Conservation (phyloP, 2,797 vertebrate genomes). For the Anniella stebbinsi region DNA sequence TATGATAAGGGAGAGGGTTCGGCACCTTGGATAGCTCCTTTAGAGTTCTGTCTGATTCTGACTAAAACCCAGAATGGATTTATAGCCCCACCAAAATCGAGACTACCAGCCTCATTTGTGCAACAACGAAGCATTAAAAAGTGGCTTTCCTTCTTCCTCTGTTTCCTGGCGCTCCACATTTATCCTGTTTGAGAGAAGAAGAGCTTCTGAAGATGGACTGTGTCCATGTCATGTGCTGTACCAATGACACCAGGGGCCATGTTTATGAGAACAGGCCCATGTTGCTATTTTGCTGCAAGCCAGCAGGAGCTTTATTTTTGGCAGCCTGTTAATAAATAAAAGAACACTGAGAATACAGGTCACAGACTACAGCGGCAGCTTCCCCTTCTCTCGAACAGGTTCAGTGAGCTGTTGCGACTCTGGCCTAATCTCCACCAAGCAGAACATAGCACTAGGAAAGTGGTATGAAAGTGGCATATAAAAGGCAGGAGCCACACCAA, state of each 20-base stretch:
- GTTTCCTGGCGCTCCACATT: not conserved
- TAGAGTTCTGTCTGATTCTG: no score
- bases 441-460: no score
- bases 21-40: no score
- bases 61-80: no score
- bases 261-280: conserved; percentile 45
- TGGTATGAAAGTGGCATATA: no score
- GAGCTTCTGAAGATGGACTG: not conserved
- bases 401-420: conserved; percentile 60
- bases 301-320: conserved; percentile 59
- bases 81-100: no score
- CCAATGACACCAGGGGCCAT: conserved; percentile 10
- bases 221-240: not conserved
- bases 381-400: not conserved
- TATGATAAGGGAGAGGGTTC: no score
- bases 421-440: no score
- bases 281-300: conserved; percentile 52
- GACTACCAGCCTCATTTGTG: no score
- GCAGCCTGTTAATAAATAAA: conserved; percentile 72
- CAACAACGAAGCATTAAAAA: not conserved
- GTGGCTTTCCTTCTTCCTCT: not conserved
- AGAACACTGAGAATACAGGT: conserved; percentile 61
- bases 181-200: not conserved
- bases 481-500: no score
- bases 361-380: conserved; percentile 50